phyloP scores from a whole-genome alignment of 1,140 invertebrate genomes.

The Drosophila kurseongensis region DNA sequence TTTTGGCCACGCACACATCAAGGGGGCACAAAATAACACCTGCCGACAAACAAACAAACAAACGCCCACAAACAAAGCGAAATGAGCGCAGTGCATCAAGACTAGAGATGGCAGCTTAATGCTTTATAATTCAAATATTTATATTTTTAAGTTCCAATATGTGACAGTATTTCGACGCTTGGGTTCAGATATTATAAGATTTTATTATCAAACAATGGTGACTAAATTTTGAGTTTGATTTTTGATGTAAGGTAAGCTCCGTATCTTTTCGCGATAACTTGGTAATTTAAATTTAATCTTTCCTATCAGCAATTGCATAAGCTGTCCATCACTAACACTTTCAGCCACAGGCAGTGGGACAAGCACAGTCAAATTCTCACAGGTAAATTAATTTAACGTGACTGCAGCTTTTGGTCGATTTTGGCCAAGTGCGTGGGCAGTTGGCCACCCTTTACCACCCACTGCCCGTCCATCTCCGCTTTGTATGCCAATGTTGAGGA shows the following conservation, averaged over 20 bases:
- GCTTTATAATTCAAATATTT: not conserved
- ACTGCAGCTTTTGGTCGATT: constrained; percentile 79
- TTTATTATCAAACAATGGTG: not conserved
- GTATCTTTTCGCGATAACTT: not conserved
- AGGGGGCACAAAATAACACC: constrained; percentile 77
- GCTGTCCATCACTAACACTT: constrained; percentile 23
- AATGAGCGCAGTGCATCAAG: constrained; percentile 51
- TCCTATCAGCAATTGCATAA: too few relatives aligned
- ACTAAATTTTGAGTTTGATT: not conserved
- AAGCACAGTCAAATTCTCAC: constrained; percentile 30
- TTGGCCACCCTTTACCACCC: not conserved
- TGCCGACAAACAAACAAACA: constrained; percentile 76
- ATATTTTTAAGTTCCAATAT: not conserved
- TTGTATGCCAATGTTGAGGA: constrained; percentile 67
- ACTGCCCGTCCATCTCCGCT: constrained; percentile 1
- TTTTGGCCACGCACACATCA: constrained; percentile 72
- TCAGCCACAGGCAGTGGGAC: constrained; percentile 9
- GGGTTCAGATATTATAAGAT: not conserved
- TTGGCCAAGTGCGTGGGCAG: constrained; percentile 64
- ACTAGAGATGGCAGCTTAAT: constrained; percentile 24
- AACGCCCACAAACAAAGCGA: constrained; percentile 72
- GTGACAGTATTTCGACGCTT: not conserved
- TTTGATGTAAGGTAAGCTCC: not conserved
- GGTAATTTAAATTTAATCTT: not conserved
- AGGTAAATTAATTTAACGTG: constrained; percentile 82